Base-by-base conservation (phyloP, 2,113 vertebrate genomes). In the Rhegmatorhina hoffmannsi region DNA sequence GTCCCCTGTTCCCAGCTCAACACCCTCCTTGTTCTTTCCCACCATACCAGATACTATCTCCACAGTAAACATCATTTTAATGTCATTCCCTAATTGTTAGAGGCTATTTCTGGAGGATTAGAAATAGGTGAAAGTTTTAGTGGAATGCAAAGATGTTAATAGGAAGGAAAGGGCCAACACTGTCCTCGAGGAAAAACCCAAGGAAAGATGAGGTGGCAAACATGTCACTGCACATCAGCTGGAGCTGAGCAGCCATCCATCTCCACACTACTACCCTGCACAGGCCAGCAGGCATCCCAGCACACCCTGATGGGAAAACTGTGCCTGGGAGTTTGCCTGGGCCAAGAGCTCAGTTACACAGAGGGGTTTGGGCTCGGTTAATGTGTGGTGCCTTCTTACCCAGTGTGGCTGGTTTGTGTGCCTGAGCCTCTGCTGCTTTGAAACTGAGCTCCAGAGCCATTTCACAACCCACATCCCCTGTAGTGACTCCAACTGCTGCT, bases 191-290 rank as follows among this genome's bases (percentile, higher is more conserved):
- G 29, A 93, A 66, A 81, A 84, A 29, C 33, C 73, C 14, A 36
- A 53, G 53, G 44, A 23, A 52, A 52, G 66, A 33, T 3, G 12
- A 78, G n/a, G 28, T 6, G 28, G 26, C 44, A 74, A 81, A 87
- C 13, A 7, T 1, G 0, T 34, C 46, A 29, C 68, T 0, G 2
- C 28, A 31, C n/a, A 33, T 53, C 46, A 67, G 72, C 34, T 0
- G 0, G 55, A 92, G 68, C 46, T 92, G 20, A 60, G 44, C 2
- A 53, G 33, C 20, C 50, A 28, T 50, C 85, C 40, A 9, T 44
- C 25, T 52, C 67, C 23, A 29, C 44, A 40, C 49, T 64, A 5
- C 29, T 8, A 29, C 55, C 26, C 49, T 26, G 59, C 3, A 13
- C 1, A 44, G 60, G 56, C 67, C 29, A 81, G 50, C 50, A 66